Base-by-base conservation (phyloP, 2,888 invertebrate species). In the Sarcophaga subvicina region DNA sequence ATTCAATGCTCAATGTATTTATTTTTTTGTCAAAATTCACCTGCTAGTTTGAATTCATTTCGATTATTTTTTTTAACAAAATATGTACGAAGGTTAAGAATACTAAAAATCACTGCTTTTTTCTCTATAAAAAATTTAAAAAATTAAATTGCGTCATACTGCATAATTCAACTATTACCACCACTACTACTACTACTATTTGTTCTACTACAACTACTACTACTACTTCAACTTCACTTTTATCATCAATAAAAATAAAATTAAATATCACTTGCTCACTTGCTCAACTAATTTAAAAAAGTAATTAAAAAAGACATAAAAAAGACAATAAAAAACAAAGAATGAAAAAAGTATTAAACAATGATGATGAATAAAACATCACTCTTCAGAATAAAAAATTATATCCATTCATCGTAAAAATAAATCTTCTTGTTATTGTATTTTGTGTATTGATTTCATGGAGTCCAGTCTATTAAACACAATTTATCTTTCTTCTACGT, bases 381-480 rank as follows among this genome's bases (percentile, higher is more conserved):
- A 17, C 0, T 37, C 37, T 37, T 37, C 37, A 37, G 17, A 14
- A 54, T 4, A 17, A 54, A 54, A 54, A 12, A 17, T 12, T 17
- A 45, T 73, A 75, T 81, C 37, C 14, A 54, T 17, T 54, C 54
- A 84, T 84, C 83, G 73, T 83, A 63, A 75, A 54, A 54, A 54
- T 37, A 37, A 37, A 37, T 37, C 10, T 37, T 37, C 10, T 66
- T 82, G 20, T 77, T 71, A 54, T 59, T 45, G 67, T 69, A 70
- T 54, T 70, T 82, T 83, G 59, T 82, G 60, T 66, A 64, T 77
- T 77, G 70, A 72, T 78, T 75, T 73, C 77, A 86, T 81, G 86
- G 86, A 80, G 63, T 84, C 86, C 86, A 81, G 84, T 84, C 79
- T 80, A 83, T 80, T 72, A 84, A 84, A 78, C 78, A 37, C 37